phyloP scores from a whole-genome alignment of 1,140 invertebrate genomes.

The Bactericera cockerelli region DNA sequence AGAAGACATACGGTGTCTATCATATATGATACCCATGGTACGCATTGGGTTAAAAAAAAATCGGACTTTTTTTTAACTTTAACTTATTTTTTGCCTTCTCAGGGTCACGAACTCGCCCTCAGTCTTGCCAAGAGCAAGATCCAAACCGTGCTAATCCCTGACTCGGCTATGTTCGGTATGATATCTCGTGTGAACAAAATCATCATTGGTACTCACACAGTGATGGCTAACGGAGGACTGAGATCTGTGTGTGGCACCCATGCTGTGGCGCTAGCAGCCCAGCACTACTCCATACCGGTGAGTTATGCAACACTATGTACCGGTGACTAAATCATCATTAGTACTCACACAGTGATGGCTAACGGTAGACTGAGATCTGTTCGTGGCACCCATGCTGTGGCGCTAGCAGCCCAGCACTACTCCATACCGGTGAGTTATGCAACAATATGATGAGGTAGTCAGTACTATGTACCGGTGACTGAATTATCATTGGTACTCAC shows the following conservation, averaged over 20 bases:
- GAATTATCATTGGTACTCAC: slow-evolving; percentile 81
- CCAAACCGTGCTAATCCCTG: slow-evolving; percentile 66
- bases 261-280: slow-evolving; percentile 68
- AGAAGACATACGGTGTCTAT: too few species aligned
- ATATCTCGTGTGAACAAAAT: slow-evolving; percentile 93
- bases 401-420: slow-evolving; percentile 75
- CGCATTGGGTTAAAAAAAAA: too few species aligned
- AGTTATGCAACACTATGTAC: slow-evolving; percentile 47
- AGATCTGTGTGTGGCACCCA: slow-evolving; percentile 62
- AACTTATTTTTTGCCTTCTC: slow-evolving; percentile 22
- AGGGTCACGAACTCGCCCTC: slow-evolving; percentile 60
- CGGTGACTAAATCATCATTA: slow-evolving; percentile 90
- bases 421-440: slow-evolving; percentile 71
- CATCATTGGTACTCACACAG: slow-evolving; percentile 73
- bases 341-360: slow-evolving; percentile 74
- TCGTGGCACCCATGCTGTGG: slow-evolving; percentile 61
- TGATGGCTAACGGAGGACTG: slow-evolving; percentile 81
- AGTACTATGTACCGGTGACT: too few species aligned
- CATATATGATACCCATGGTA: too few species aligned
- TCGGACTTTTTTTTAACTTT: too few species aligned
- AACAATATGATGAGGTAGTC: too few species aligned
- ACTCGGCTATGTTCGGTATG: slow-evolving; percentile 71
- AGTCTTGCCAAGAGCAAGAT: slow-evolving; percentile 57
- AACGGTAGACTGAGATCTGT: slow-evolving; percentile 75
- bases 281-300: slow-evolving; percentile 78